Conservation (phyloP, 2,797 vertebrate genomes). For the Leuciscus waleckii region DNA sequence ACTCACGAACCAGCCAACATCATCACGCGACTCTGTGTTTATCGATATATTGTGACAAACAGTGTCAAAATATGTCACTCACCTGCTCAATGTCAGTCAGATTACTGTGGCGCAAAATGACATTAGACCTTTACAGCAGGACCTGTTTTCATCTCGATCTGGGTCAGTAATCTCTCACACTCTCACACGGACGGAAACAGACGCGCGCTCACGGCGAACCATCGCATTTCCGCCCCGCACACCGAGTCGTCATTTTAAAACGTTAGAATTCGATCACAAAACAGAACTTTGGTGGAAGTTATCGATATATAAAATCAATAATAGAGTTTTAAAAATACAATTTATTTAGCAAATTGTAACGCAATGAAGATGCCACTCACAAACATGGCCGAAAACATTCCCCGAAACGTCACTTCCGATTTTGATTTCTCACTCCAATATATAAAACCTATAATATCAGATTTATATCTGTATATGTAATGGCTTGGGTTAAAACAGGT, state of each 20-base stretch:
- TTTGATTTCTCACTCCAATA: background rate
- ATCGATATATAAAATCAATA: background rate
- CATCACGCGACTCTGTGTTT: background rate
- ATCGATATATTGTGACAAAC: background rate
- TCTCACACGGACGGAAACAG: conserved; percentile 61
- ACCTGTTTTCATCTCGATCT: conserved; percentile 26
- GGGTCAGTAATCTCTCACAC: conserved; percentile 51
- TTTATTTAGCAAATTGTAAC: background rate
- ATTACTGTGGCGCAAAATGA: background rate
- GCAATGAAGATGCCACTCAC: conserved; percentile 31
- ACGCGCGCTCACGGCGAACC: background rate
- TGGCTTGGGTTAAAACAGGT: background rate
- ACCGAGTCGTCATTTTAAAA: background rate
- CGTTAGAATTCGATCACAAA: background rate
- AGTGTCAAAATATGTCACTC: background rate
- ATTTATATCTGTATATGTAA: background rate
- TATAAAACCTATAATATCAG: background rate
- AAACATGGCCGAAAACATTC: conserved; percentile 51
- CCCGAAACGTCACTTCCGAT: conserved; percentile 1
- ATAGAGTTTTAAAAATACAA: background rate
- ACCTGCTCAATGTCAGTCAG: conserved; percentile 37
- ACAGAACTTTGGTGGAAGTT: background rate
- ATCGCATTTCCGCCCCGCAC: conserved; percentile 51
- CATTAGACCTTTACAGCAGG: conserved; percentile 21
- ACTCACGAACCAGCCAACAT: background rate